Evolutionary conservation across 2,113 vertebrate species (phyloP), one percentile per base, ranked within the genome.

Genomic region (Mandrillus leucophaeus): DNA sequence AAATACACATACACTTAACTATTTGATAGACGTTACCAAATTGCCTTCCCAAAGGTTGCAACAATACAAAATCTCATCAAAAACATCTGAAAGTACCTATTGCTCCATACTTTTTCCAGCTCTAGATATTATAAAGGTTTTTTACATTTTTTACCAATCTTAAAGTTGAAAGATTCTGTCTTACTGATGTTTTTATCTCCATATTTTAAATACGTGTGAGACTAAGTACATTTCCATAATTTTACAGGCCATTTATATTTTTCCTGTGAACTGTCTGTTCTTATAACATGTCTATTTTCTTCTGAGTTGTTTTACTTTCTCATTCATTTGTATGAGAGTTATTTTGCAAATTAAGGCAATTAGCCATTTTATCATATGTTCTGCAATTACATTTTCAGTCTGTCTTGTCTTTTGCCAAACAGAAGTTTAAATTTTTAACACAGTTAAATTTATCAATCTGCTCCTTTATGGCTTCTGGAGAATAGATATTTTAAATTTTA

Each of bases 271-370:
- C 82, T 88, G 23, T 93, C 84, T 70, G 57, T 68, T 94, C 97
- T 94, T 86, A 79, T 35, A 96, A 89, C 85, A 78, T 94, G 78
- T 52, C 25, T 88, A 45, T 86, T 94, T 94, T 92, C 52, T 92
- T 96, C 80, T 59, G 52, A 81, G 85, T 73, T 97, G 95, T 93
- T 92, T 92, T 94, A 79, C 81, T 92, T 86, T 68, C 84, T 87
- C 38, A 38, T 80, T 97, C 96, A 73, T 96, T 96, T 94, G 84
- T 45, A 90, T 64, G 82, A 95, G 90, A 38, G 57, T 95, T 97
- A 98, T 98, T 96, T 97, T 96, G 94, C 93, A 96, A 97, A 97
- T 96, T 95, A 94, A 96, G 92, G 84, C 93, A 94, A 98, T 98
- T 97, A 98, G 95, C 85, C 95, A 84, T 76, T 97, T 94, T 90